phyloP scores from a whole-genome alignment of 2,888 invertebrate genomes.

The Eurytoma adleriae region DNA sequence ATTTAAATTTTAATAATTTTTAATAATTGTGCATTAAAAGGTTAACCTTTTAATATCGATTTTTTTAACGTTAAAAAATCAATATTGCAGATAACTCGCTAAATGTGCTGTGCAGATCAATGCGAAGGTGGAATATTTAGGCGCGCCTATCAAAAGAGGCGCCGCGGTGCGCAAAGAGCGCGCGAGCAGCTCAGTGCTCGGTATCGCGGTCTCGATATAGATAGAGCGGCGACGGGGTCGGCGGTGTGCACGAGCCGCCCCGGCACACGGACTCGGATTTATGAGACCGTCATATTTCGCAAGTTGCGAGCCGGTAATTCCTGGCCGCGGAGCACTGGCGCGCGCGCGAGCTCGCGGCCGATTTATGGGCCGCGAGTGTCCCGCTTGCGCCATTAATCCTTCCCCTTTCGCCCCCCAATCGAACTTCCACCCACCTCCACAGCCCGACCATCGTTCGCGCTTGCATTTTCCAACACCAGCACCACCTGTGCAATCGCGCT shows the following conservation, averaged over 20 bases:
- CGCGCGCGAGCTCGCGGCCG: constrained; percentile 63
- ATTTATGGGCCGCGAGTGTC: constrained; percentile 79
- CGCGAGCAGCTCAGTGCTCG: background rate
- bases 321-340: constrained; percentile 73
- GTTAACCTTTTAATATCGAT: no score
- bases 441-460: constrained; percentile 22
- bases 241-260: constrained; percentile 42
- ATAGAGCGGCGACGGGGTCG: background rate
- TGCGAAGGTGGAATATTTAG: no score
- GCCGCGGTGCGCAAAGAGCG: background rate
- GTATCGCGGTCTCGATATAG: background rate
- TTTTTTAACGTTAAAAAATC: no score
- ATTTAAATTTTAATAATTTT: no score
- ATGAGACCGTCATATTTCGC: constrained; percentile 80
- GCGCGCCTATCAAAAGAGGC: background rate
- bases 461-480: constrained; percentile 9
- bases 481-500: background rate
- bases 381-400: constrained; percentile 77
- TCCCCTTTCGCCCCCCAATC: constrained; percentile 73
- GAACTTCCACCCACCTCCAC: constrained; percentile 69
- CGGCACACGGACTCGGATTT: constrained; percentile 76
- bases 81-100: no score
- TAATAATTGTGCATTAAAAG: no score
- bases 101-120: no score
- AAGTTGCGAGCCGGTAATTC: constrained; percentile 80